Evolutionary conservation across 2,888 invertebrate genomes (phyloP).

Genomic region (Prosopocoilus inquinatus): DNA sequence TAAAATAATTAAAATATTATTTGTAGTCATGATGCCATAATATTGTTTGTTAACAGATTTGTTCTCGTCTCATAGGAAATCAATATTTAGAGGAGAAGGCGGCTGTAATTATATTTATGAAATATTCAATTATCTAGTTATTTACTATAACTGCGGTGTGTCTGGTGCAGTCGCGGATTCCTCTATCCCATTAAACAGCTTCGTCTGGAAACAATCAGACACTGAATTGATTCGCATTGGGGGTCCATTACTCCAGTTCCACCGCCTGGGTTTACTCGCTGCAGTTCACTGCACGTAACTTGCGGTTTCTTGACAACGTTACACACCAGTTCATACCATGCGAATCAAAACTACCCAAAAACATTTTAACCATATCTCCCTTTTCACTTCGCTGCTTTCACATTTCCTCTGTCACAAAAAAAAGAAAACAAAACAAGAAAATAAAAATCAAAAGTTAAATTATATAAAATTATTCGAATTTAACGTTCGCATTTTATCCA

Average conservation of each 20-base stretch:
- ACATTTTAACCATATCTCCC: background rate
- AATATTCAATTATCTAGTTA: slow-evolving; percentile 43
- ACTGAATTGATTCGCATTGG: slow-evolving; percentile 52
- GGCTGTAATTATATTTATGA: slow-evolving; percentile 28
- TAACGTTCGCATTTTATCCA: slow-evolving; percentile 1
- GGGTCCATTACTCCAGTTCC: slow-evolving; percentile 47
- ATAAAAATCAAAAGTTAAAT: background rate
- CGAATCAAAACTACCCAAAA: background rate
- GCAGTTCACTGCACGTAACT: slow-evolving; percentile 13
- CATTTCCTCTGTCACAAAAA: background rate
- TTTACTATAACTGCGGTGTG: slow-evolving; percentile 35
- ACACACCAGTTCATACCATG: background rate
- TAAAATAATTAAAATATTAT: too few relatives aligned
- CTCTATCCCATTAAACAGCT: slow-evolving; percentile 47
- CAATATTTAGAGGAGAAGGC: slow-evolving; percentile 1
- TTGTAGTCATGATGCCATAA: too few relatives aligned
- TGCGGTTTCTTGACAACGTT: slow-evolving; percentile 18
- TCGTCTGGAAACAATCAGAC: slow-evolving; percentile 52
- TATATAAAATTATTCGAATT: background rate
- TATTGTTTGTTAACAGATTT: too few relatives aligned
- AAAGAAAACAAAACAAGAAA: background rate
- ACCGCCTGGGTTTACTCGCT: slow-evolving; percentile 5
- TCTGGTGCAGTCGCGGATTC: slow-evolving; percentile 44
- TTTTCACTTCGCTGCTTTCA: background rate
- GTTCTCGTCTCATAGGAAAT: background rate